These are phyloP conservation scores for Nanger granti DNA, from an alignment of 2,113 vertebrate species.

Conservation along the genomic window DNA sequence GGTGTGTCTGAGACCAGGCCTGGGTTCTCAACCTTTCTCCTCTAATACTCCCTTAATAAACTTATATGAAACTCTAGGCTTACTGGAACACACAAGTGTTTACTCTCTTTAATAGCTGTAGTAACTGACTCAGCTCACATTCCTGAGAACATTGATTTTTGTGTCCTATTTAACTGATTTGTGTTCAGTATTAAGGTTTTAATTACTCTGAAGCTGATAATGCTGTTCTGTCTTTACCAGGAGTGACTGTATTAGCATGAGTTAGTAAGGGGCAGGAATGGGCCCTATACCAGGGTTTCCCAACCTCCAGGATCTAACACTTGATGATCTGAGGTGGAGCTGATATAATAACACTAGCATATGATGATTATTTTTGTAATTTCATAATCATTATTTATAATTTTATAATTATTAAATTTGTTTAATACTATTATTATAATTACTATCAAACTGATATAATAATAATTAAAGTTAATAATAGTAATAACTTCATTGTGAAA, in stretches of 20 bases:
- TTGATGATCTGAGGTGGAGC: not conserved
- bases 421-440: not conserved
- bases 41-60: not conserved
- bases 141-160: conserved; percentile 63
- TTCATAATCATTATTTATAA: not conserved
- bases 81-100: not conserved
- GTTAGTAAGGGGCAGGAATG: not conserved
- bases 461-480: not conserved
- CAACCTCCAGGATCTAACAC: not conserved
- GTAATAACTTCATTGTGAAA: not conserved
- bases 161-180: conserved; percentile 58
- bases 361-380: not conserved
- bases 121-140: conserved; percentile 36
- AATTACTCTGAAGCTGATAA: conserved; percentile 55
- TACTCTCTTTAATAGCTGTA: conserved; percentile 23
- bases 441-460: not conserved
- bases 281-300: not conserved
- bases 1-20: not conserved
- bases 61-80: not conserved
- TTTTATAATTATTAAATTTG: not conserved
- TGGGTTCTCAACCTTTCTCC: not conserved
- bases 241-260: not conserved
- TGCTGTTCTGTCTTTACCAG: conserved; percentile 31
- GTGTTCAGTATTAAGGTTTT: conserved; percentile 63
- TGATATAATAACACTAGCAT: not conserved